Evolutionary conservation across 2,888 invertebrate genomes (phyloP).

Genomic region (Xanthia togata): DNA sequence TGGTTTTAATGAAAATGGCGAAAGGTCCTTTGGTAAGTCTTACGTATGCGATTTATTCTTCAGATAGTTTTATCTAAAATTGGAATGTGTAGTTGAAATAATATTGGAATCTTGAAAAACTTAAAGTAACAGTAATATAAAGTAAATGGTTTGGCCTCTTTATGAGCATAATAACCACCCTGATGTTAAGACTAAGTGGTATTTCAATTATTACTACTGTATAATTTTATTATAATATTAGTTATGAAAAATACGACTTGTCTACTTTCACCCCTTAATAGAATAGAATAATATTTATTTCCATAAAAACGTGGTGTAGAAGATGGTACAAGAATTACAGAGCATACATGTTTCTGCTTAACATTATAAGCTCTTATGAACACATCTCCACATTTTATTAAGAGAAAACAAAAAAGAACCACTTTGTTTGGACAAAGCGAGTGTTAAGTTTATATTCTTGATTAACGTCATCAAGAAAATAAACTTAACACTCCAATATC

Average conservation of each 20-base stretch:
- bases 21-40: constrained; percentile 12
- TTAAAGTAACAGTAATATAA: constrained; percentile 14
- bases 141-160: constrained; percentile 37
- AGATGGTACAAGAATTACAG: too few species aligned
- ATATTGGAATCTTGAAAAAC: constrained; percentile 8
- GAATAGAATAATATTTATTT: too few species aligned
- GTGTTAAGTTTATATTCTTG: constrained; percentile 31
- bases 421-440: background rate
- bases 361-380: too few species aligned
- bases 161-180: constrained; percentile 18
- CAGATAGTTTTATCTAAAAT: background rate
- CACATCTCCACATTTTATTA: background rate
- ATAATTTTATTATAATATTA: constrained; percentile 17
- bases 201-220: background rate
- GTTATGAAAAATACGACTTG: constrained; percentile 19
- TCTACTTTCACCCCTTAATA: constrained; percentile 2
- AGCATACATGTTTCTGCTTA: too few species aligned
- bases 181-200: background rate
- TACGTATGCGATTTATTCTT: constrained; percentile 9
- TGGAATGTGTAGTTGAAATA: constrained; percentile 2
- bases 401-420: background rate
- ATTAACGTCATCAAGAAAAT: too few species aligned
- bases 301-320: too few species aligned
- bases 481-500: background rate
- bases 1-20: background rate